These are phyloP conservation scores for Odontocerum albicorne DNA, from an alignment of 2,888 invertebrate species.

Conservation along the genomic window DNA sequence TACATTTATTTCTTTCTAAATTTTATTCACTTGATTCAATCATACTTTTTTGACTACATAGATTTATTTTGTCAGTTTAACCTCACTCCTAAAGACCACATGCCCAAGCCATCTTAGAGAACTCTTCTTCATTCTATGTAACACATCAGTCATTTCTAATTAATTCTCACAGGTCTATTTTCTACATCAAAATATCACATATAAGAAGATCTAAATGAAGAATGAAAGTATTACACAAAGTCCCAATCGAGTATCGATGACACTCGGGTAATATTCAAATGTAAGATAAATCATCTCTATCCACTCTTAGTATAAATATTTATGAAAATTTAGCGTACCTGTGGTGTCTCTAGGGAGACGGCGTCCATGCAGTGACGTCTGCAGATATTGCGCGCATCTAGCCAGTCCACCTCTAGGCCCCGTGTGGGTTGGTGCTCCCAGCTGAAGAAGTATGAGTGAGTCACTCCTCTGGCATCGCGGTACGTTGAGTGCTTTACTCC, in stretches of 20 bases:
- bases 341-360: slow-evolving; percentile 86
- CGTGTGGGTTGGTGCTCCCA: slow-evolving; percentile 86
- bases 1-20: too few species aligned
- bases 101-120: too few species aligned
- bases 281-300: too few species aligned
- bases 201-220: neutral
- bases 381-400: slow-evolving; percentile 89
- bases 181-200: too few species aligned
- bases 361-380: slow-evolving; percentile 93
- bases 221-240: neutral
- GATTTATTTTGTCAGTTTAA: too few species aligned
- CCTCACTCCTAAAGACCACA: too few species aligned
- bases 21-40: too few species aligned
- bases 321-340: slow-evolving; percentile 48
- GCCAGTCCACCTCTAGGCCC: slow-evolving; percentile 84
- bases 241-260: neutral
- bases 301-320: neutral
- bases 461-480: slow-evolving; percentile 83
- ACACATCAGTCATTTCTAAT: too few species aligned
- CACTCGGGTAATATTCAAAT: too few species aligned
- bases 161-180: too few species aligned
- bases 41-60: too few species aligned
- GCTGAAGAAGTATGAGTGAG: slow-evolving; percentile 92
- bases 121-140: too few species aligned
- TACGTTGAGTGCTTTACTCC: slow-evolving; percentile 88